Evolutionary conservation across 2,113 vertebrate species (phyloP), one percentile per base, ranked within the genome.

Genomic region (Heterotilapia buettikoferi): DNA sequence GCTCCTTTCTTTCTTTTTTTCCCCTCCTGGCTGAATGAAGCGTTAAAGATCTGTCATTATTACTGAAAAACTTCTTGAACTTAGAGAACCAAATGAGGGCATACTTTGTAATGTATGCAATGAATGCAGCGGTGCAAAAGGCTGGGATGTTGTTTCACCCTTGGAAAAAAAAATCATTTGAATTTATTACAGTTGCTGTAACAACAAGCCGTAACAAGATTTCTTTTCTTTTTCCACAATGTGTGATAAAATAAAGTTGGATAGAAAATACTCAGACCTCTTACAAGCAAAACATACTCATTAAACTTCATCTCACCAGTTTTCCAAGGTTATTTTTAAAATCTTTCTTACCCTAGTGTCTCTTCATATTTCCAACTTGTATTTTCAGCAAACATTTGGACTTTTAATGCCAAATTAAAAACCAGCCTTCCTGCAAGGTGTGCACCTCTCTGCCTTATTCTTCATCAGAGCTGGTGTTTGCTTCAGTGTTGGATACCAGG

Each of bases 401-500:
- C 45, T 91, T 87, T 80, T 78, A 61, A 4, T 13, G 24, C 40
- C 38, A 89, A 91, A 91, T 87, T 50, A 84, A 86, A 86, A 87
- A 86, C 29, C 8, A 79, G 24, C 45, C 80, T 73, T 91, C 38
- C 78, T 92, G 86, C 92, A 88, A 92, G 87, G 85, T 87, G 82
- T 86, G 84, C 80, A 92, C 57, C 86, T 79, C 68, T 59, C 19
- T 52, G 43, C 89, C 89, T 91, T 85, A 14, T 82, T 90, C 88
- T 57, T 93, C 93, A 90, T 93, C 90, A 87, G 83, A 90, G 88
- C 86, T 7, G 13, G 16, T 13, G 82, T 80, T 45, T 66, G 85
- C 89, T 83, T 71, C 16, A 7, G 80, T 86, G 24, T 90, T 50
- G 89, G 91, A 92, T 82, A 87, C 90, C 76, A 45, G 92, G 92